Percentiles rank a stretch among this genome's conserved stretches.
Conservation (phyloP, 2,888 invertebrate species). For the Drosophila greeni region DNA sequence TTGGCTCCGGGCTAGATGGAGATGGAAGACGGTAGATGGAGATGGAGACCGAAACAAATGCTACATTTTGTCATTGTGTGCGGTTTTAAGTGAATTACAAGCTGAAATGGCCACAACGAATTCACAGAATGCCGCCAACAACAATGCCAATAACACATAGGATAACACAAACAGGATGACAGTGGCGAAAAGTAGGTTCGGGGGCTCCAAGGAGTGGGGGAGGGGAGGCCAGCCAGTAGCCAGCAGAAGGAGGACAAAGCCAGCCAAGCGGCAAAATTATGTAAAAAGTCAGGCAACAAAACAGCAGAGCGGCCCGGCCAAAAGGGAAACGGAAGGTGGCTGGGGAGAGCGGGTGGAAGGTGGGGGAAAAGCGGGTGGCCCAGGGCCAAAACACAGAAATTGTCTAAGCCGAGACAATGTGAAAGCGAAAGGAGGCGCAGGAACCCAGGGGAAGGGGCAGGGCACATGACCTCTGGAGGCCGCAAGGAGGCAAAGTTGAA, state of each 20-base stretch:
- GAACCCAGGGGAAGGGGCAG: constrained; percentile 15
- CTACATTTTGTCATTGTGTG: constrained; percentile 53
- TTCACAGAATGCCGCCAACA: constrained; percentile 49
- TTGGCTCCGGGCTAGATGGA: not conserved
- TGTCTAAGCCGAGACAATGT: constrained; percentile 56
- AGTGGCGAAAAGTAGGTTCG: constrained; percentile 17
- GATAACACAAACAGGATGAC: constrained; percentile 43
- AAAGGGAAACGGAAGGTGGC: constrained; percentile 17
- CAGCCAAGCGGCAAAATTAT: constrained; percentile 69
- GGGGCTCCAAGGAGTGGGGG: constrained; percentile 11
- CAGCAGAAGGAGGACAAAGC: constrained; percentile 50
- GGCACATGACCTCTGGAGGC: constrained; percentile 61
- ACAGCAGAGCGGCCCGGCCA: constrained; percentile 22
- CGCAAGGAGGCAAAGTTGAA: constrained; percentile 43
- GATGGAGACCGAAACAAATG: constrained; percentile 11
- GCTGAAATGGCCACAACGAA: constrained; percentile 48
- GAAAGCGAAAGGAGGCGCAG: constrained; percentile 47
- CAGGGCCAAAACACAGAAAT: constrained; percentile 52
- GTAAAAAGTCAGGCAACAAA: constrained; percentile 62
- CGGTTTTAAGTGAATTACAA: constrained; percentile 67
- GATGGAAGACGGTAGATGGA: constrained; percentile 2
- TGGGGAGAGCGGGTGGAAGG: not conserved
- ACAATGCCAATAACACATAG: constrained; percentile 52
- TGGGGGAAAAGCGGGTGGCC: constrained; percentile 10
- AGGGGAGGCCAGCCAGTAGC: constrained; percentile 27